Percentiles rank a stretch among this genome's conserved stretches.
These are phyloP conservation scores for Struthio camelus DNA, from an alignment of 2,113 vertebrate genomes.

Conservation along the genomic window DNA sequence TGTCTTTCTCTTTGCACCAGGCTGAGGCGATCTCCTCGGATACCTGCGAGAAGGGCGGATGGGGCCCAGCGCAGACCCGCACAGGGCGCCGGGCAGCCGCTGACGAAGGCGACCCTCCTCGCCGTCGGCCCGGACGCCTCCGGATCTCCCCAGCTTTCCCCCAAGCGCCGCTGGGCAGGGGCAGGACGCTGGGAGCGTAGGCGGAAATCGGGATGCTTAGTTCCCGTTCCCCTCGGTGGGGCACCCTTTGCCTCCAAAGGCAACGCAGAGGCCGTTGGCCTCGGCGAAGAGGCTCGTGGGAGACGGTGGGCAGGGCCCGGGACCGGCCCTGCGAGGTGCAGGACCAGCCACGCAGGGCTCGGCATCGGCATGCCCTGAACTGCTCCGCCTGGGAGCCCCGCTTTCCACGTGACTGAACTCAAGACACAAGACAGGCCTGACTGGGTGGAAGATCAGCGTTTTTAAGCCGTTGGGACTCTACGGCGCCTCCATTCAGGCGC, in stretches of 20 bases:
- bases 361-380: not conserved
- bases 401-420: not conserved
- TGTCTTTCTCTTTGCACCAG: slow-evolving; percentile 81
- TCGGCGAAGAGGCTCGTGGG: fast-evolving
- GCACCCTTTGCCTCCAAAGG: not conserved
- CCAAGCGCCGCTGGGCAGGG: not conserved
- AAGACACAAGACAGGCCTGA: too few relatives aligned
- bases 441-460: not conserved
- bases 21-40: slow-evolving; percentile 62
- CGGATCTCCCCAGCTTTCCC: not conserved
- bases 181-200: not conserved
- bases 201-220: not conserved
- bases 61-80: not conserved
- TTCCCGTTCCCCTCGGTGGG: not conserved
- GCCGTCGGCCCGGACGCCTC: not conserved
- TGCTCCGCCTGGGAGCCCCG: not conserved
- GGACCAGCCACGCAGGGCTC: not conserved
- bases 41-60: slow-evolving; percentile 58
- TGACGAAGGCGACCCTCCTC: not conserved
- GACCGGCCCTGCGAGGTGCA: not conserved
- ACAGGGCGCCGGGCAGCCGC: not conserved
- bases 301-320: too few relatives aligned
- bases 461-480: fast-evolving
- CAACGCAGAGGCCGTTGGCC: not conserved
- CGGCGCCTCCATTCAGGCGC: fast-evolving